Conservation (phyloP, 2,113 vertebrate genomes). For the Psittacara wagleri region DNA sequence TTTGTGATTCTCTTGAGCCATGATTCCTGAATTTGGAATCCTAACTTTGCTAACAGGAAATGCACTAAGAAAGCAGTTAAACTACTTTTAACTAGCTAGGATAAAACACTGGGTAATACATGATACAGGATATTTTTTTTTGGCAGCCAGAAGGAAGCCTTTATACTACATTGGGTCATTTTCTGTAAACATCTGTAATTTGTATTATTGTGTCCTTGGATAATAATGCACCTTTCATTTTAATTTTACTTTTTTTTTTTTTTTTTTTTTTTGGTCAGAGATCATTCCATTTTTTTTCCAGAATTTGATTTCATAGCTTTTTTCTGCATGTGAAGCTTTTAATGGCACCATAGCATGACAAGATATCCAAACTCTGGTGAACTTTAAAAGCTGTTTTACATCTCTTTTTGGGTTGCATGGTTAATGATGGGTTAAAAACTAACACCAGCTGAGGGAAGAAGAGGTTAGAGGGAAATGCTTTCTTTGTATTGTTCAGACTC, state of each 20-base stretch:
- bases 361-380: background rate
- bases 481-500: background rate
- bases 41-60: background rate
- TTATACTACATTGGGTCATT: background rate
- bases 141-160: background rate
- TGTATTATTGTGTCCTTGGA: background rate
- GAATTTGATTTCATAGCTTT: background rate
- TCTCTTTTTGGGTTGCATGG: background rate
- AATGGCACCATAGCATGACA: background rate
- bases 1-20: background rate
- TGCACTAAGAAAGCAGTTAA: background rate
- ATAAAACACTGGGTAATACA: background rate
- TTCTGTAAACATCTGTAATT: background rate
- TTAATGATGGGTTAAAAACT: constrained; percentile 30
- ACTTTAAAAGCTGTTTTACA: background rate
- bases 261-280: background rate
- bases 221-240: background rate
- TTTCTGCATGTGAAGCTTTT: background rate
- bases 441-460: background rate
- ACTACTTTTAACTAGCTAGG: background rate
- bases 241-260: background rate
- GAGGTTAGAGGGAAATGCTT: background rate
- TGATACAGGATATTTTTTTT: background rate
- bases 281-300: background rate
- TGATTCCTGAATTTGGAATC: background rate